A percentile compares a stretch with the other conserved stretches of the same genome.
Evolutionary conservation across 2,113 vertebrate genomes (phyloP).

Genomic region (Tympanuchus pallidicinctus): DNA sequence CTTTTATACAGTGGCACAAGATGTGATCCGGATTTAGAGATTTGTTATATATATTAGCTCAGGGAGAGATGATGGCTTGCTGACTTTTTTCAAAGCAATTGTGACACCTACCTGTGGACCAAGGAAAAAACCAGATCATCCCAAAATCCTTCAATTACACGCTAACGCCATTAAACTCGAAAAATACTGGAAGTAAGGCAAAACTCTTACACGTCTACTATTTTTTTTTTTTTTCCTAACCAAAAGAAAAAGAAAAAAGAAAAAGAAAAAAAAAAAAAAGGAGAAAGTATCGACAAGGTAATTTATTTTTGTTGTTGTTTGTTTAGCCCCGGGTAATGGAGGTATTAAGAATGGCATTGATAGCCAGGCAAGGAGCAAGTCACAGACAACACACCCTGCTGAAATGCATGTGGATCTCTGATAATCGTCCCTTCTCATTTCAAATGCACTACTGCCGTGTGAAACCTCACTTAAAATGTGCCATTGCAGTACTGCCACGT

Average conservation of each 20-base stretch:
- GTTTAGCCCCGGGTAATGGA: neutral
- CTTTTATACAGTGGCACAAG: constrained; percentile 88
- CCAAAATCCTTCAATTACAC: constrained; percentile 72
- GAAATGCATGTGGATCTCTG: neutral
- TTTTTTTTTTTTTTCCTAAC: neutral
- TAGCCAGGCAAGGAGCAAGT: neutral
- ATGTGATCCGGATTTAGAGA: constrained; percentile 83
- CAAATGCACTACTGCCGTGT: neutral
- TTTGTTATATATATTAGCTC: constrained; percentile 82
- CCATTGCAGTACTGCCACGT: neutral
- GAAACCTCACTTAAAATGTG: neutral
- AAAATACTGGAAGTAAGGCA: neutral
- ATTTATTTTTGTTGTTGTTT: neutral
- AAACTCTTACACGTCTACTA: neutral
- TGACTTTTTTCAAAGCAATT: constrained; percentile 96
- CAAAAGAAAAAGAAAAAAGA: neutral
- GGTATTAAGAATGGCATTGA: neutral
- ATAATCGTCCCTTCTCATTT: neutral
- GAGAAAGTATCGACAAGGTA: neutral
- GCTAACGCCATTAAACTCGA: neutral
- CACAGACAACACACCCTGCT: neutral
- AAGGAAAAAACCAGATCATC: constrained; percentile 88
- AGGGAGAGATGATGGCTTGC: constrained; percentile 84
- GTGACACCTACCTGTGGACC: constrained; percentile 99
- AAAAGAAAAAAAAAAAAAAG: neutral